phyloP scores from a whole-genome alignment of 2,888 invertebrate genomes.

The Ornithoptera priamus region DNA sequence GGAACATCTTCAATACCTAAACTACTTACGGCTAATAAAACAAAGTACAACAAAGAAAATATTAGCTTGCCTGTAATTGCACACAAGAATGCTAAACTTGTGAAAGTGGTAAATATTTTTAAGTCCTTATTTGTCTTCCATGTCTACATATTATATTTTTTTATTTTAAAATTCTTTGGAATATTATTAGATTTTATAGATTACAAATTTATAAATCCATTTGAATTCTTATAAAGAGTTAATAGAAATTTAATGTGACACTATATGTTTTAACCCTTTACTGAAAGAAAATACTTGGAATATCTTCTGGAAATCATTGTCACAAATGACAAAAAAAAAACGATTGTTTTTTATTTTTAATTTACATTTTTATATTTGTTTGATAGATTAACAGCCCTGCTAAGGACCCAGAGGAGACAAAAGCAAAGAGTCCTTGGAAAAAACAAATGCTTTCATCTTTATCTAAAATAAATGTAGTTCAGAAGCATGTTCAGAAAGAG shows the following conservation, averaged over 20 bases:
- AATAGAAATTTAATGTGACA: too few relatives aligned
- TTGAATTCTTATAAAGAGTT: too few relatives aligned
- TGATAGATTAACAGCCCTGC: conserved; percentile 54
- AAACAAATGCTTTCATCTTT: conserved; percentile 51
- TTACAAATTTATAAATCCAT: too few relatives aligned
- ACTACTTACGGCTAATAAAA: conserved; percentile 39
- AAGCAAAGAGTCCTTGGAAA: conserved; percentile 53
- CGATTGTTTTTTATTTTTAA: neutral
- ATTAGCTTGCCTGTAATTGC: conserved; percentile 52
- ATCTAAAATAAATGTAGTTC: conserved; percentile 49
- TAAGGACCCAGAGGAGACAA: conserved; percentile 39
- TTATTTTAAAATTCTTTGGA: neutral
- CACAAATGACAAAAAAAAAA: too few relatives aligned
- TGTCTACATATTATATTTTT: neutral
- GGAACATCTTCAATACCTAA: conserved; percentile 55
- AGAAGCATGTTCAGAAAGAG: conserved; percentile 58
- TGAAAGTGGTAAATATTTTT: conserved; percentile 53
- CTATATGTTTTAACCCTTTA: too few relatives aligned
- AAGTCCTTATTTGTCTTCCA: neutral
- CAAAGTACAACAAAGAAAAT: conserved; percentile 53
- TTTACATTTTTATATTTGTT: neutral
- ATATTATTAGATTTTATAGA: too few relatives aligned
- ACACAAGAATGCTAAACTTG: conserved; percentile 62
- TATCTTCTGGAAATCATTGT: too few relatives aligned
- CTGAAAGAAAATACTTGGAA: too few relatives aligned